These are phyloP conservation scores for Micrasema minimum DNA, from an alignment of 1,140 invertebrate species.

Conservation along the genomic window DNA sequence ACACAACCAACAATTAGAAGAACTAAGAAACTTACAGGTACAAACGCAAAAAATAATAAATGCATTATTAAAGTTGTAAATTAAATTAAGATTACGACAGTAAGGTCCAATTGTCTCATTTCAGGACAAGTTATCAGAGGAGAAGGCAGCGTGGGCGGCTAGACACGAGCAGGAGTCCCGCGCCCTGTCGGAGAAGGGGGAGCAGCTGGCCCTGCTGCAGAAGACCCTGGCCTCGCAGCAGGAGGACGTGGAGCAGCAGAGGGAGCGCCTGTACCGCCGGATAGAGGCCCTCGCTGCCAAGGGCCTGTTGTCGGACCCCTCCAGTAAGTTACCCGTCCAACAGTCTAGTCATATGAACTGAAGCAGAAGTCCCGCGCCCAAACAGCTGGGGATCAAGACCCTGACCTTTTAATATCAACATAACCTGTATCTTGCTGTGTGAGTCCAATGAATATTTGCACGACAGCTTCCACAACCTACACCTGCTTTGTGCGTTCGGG, in stretches of 20 bases:
- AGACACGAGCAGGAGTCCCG: slow-evolving; percentile 61
- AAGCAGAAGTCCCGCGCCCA: too few relatives aligned
- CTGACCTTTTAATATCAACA: too few relatives aligned
- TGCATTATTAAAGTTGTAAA: too few relatives aligned
- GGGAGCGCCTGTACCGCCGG: slow-evolving; percentile 86
- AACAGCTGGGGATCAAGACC: too few relatives aligned
- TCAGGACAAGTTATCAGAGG: slow-evolving; percentile 83
- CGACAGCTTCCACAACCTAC: too few relatives aligned
- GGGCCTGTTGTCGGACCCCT: slow-evolving; percentile 67
- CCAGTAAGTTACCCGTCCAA: slow-evolving; percentile 5
- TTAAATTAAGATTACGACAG: too few relatives aligned
- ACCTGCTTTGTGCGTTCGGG: too few relatives aligned
- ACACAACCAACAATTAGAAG: slow-evolving; percentile 79
- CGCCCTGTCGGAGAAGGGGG: slow-evolving; percentile 42
- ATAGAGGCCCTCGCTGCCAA: slow-evolving; percentile 81
- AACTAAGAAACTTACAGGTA: slow-evolving; percentile 77
- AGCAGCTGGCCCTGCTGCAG: slow-evolving; percentile 59
- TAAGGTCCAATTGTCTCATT: too few relatives aligned
- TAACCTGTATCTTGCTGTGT: too few relatives aligned
- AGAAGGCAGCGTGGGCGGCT: slow-evolving; percentile 80
- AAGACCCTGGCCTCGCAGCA: slow-evolving; percentile 74
- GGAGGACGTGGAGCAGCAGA: slow-evolving; percentile 84
- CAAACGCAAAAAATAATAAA: too few relatives aligned
- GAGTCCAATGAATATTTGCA: too few relatives aligned
- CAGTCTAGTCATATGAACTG: too few relatives aligned